Evolutionary conservation across 2,888 invertebrate species (phyloP).

Genomic region (Drosophila fulvimacula): DNA sequence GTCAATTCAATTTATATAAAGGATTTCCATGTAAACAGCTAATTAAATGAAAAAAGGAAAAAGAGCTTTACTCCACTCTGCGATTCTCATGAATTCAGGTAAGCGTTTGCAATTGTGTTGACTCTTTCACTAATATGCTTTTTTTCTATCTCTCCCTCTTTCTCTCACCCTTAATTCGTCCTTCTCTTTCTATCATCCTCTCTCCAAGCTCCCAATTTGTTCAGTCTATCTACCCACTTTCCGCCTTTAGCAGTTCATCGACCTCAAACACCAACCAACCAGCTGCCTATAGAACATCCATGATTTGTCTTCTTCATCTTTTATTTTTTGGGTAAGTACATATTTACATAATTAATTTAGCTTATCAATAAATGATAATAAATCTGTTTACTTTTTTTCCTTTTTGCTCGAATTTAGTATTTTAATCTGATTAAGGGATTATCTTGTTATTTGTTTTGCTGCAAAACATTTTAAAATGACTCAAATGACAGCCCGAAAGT

Average conservation of each 20-base stretch:
- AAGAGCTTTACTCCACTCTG: not conserved
- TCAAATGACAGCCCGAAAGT: not conserved
- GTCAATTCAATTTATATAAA: not conserved
- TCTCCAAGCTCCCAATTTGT: too few relatives aligned
- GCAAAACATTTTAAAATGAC: not conserved
- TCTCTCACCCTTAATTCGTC: not conserved
- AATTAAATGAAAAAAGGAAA: not conserved
- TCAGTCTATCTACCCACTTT: too few relatives aligned
- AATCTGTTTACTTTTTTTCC: not conserved
- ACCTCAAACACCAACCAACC: not conserved
- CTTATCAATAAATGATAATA: not conserved
- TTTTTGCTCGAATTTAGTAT: not conserved
- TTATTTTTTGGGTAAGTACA: not conserved
- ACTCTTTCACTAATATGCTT: not conserved
- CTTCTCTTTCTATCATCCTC: not conserved
- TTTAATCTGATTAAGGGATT: not conserved
- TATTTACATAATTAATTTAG: constrained; percentile 1
- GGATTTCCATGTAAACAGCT: not conserved
- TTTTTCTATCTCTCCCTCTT: not conserved
- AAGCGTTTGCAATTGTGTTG: not conserved
- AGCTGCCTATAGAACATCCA: not conserved
- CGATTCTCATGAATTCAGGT: not conserved
- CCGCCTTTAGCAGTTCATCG: not conserved
- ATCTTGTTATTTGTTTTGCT: not conserved
- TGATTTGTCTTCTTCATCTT: not conserved